Evolutionary conservation across 2,113 vertebrate species (phyloP).

Genomic region (Sterna hirundo): DNA sequence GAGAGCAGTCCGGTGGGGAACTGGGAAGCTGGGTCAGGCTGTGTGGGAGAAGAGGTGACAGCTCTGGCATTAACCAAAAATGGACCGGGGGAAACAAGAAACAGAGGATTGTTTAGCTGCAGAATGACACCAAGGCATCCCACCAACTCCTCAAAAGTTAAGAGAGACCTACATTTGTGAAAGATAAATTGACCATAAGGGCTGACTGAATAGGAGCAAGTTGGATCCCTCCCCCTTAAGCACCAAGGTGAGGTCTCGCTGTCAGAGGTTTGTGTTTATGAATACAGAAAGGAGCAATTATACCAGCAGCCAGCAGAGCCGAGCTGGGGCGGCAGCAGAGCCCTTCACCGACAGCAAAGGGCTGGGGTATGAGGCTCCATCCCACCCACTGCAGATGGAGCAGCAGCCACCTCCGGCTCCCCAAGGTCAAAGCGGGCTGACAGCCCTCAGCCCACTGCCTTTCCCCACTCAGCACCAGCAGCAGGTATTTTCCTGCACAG

Average conservation of each 20-base stretch:
- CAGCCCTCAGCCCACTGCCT: background rate
- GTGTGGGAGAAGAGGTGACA: background rate
- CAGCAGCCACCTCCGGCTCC: background rate
- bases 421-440: background rate
- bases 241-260: background rate
- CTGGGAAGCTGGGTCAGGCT: background rate
- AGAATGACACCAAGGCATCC: background rate
- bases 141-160: background rate
- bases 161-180: background rate
- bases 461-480: background rate
- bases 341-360: accelerated
- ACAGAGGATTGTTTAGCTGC: background rate
- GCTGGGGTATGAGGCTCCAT: background rate
- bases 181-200: background rate
- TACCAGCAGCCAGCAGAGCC: background rate
- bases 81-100: background rate
- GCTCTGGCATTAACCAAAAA: background rate
- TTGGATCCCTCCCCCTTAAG: background rate
- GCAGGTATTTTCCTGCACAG: background rate
- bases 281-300: background rate
- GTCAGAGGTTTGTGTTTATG: background rate
- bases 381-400: background rate
- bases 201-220: background rate
- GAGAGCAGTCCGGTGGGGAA: background rate
- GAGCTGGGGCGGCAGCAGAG: background rate